A percentile compares a stretch with the other conserved stretches of the same genome.
Conservation (phyloP, 2,797 vertebrate species). For the Tenualosa ilisha region DNA sequence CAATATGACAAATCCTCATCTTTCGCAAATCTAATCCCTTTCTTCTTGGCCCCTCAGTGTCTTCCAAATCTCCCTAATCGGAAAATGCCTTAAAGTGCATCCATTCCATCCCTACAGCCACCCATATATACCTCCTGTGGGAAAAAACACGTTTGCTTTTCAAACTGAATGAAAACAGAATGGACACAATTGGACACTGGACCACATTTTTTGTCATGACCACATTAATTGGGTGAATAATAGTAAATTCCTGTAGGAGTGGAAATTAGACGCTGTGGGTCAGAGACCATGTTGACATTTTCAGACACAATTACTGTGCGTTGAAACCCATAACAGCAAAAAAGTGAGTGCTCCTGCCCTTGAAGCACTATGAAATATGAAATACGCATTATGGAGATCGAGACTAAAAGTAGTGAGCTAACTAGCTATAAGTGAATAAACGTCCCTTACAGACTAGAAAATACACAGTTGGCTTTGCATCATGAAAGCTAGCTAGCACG, state of each 20-base stretch:
- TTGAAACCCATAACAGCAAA: neutral
- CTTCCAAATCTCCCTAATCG: neutral
- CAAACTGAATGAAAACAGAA: too few relatives aligned
- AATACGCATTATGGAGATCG: neutral
- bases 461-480: neutral
- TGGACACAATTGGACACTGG: too few relatives aligned
- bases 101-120: neutral
- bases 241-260: neutral
- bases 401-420: neutral
- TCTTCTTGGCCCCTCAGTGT: neutral
- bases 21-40: neutral
- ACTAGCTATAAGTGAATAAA: neutral
- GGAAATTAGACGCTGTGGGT: neutral
- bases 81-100: neutral
- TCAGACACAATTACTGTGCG: neutral
- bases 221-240: neutral
- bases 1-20: neutral
- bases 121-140: neutral
- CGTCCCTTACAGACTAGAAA: neutral
- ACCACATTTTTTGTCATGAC: too few relatives aligned
- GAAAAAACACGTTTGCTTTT: neutral
- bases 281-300: neutral
- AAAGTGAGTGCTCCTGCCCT: neutral
- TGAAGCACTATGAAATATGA: too few relatives aligned
- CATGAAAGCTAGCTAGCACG: neutral